Evolutionary conservation across 1,140 invertebrate genomes (phyloP).

Genomic region (Tetranychus urticae): DNA sequence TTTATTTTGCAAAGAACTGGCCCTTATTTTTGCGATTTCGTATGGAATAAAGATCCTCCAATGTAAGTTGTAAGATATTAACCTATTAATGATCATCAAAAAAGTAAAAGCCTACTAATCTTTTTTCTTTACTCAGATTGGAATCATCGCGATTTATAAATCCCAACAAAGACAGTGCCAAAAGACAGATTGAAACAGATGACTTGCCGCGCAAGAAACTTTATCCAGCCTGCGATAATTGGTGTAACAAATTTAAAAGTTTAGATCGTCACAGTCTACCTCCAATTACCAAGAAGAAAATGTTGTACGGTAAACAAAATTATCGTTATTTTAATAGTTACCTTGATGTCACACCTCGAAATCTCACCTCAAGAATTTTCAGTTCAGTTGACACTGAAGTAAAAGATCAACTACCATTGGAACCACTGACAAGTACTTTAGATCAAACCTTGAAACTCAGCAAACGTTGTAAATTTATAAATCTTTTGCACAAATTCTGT

Average conservation of each 20-base stretch:
- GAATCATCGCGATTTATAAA: background rate
- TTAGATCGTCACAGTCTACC: too few relatives aligned
- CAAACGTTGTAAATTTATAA: background rate
- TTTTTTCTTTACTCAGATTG: background rate
- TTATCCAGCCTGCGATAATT: background rate
- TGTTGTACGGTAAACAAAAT: too few relatives aligned
- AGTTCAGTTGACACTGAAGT: background rate
- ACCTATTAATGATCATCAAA: background rate
- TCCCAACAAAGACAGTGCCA: background rate
- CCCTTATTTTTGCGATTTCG: background rate
- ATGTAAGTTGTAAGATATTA: background rate
- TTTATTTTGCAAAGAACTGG: background rate
- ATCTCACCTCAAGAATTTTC: too few relatives aligned
- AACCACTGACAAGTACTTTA: background rate
- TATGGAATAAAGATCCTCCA: background rate
- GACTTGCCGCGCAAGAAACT: background rate
- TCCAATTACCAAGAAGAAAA: too few relatives aligned
- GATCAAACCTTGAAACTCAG: background rate
- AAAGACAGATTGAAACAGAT: background rate
- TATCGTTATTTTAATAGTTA: too few relatives aligned
- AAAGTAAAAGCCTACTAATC: background rate
- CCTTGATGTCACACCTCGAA: too few relatives aligned
- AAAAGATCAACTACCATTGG: background rate
- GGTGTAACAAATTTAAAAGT: too few relatives aligned
- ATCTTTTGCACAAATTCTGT: background rate